Conservation (phyloP, 2,797 vertebrate genomes). For the Xenops minutus region DNA sequence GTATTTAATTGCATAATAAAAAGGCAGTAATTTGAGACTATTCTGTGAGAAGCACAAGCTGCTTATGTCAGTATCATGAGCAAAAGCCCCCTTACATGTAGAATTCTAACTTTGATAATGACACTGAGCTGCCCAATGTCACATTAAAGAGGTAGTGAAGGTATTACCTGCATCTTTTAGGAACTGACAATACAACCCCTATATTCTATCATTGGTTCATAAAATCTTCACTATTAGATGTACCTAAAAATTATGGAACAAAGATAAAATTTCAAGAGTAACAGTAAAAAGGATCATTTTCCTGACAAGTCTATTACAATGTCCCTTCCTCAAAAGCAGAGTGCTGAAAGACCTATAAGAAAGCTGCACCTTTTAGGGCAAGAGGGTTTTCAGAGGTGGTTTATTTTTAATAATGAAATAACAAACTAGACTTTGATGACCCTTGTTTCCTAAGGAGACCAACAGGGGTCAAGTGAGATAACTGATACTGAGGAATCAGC, state of each 20-base stretch:
- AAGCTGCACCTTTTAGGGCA: not conserved
- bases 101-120: not conserved
- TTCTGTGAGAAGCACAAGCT: not conserved
- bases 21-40: not conserved
- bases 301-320: not conserved
- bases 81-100: not conserved
- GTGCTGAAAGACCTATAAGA: not conserved
- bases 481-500: not conserved
- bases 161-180: not conserved
- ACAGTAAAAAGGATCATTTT: not conserved
- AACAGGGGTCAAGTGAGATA: not conserved
- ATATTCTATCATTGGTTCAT: not conserved
- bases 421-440: not conserved
- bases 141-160: not conserved
- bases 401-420: not conserved
- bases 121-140: rapidly evolving
- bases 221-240: not conserved
- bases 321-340: not conserved
- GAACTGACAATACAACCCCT: not conserved
- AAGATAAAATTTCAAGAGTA: not conserved
- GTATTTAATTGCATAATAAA: not conserved
- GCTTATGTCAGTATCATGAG: not conserved
- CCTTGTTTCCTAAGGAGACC: not conserved
- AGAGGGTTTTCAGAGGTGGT: not conserved
- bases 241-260: not conserved